Base-by-base conservation (phyloP, 2,797 vertebrate species). In the Scomberomorus guttatus region DNA sequence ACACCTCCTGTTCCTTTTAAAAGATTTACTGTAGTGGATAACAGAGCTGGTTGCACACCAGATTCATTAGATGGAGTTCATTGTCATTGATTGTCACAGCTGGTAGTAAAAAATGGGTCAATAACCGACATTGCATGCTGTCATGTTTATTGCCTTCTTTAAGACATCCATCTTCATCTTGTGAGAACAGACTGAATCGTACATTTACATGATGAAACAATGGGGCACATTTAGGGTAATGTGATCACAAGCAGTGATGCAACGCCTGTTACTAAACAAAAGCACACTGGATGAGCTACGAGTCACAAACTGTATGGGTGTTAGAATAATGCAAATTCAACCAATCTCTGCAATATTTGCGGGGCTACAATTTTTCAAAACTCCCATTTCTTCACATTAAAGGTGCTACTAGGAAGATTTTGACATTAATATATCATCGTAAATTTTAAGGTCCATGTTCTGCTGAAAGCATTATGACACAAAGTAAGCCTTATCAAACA, bases 71-170 rank as follows among this genome's bases (percentile, higher is more conserved):
- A 57, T 56, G 25, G 61, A 66, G 72, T 81, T 77, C 50, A 62
- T 72, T 66, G 54, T 66, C 80, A 75, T 52, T 77, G 82, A 83
- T 87, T 87, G 50, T 72, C 75, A 60, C 70, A 82, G 87, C 87
- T 81, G 82, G 65, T 24, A 11, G 46, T 79, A 77, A 91, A 69
- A 68, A 72, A 88, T 80, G 70, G 74, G 85, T 87, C 85, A 85
- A 82, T 86, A 85, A 86, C 51, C 17, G 17, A 4, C 73, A n/a
- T 27, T 11, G 46, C 85, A 74, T 57, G 77, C 77, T 76, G 58
- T 69, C 84, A 63, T 85, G 81, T 89, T 90, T 86, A 88, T 76
- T 75, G 56, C 75, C 72, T 79, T 79, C 73, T 90, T 80, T 82
- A 63, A 87, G 69, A 15, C 77, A 48, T 89, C 83, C 63, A 60